phyloP scores from a whole-genome alignment of 2,888 invertebrate genomes.

The Megamerina dolium region DNA sequence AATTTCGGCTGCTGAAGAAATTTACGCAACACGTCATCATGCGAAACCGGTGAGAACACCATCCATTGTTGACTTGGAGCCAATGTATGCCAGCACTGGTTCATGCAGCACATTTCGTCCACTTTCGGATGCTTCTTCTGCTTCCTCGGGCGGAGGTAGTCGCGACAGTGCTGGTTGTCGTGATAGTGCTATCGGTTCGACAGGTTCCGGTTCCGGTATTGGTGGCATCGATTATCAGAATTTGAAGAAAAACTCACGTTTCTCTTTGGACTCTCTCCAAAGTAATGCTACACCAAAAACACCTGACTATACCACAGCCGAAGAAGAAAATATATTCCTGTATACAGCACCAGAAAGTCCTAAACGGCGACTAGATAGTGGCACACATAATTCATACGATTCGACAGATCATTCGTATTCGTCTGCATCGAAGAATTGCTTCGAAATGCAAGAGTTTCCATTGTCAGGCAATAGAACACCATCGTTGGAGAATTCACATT shows the following conservation, averaged over 20 bases:
- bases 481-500: constrained; percentile 24
- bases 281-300: constrained; percentile 47
- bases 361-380: constrained; percentile 37
- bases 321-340: constrained; percentile 44
- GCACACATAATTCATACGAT: constrained; percentile 34
- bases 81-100: constrained; percentile 36
- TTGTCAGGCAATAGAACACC: constrained; percentile 17
- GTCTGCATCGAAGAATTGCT: constrained; percentile 31
- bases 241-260: constrained; percentile 43
- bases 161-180: constrained; percentile 19
- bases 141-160: constrained; percentile 37
- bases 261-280: constrained; percentile 46
- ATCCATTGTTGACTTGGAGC: constrained; percentile 38
- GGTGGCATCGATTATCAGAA: constrained; percentile 38
- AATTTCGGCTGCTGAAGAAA: constrained; percentile 25
- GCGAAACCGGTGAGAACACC: constrained; percentile 42
- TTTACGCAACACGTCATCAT: constrained; percentile 27
- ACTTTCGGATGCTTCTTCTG: constrained; percentile 41
- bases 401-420: constrained; percentile 37
- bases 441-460: constrained; percentile 42
- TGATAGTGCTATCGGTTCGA: constrained; percentile 25
- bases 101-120: constrained; percentile 38
- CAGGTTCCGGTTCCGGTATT: constrained; percentile 27
- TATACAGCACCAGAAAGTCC: constrained; percentile 47
- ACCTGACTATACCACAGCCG: constrained; percentile 42